Percentiles rank a stretch among this genome's conserved stretches.
These are phyloP conservation scores for Cephus rjabovi DNA, from an alignment of 2,888 invertebrate species.

Conservation along the genomic window DNA sequence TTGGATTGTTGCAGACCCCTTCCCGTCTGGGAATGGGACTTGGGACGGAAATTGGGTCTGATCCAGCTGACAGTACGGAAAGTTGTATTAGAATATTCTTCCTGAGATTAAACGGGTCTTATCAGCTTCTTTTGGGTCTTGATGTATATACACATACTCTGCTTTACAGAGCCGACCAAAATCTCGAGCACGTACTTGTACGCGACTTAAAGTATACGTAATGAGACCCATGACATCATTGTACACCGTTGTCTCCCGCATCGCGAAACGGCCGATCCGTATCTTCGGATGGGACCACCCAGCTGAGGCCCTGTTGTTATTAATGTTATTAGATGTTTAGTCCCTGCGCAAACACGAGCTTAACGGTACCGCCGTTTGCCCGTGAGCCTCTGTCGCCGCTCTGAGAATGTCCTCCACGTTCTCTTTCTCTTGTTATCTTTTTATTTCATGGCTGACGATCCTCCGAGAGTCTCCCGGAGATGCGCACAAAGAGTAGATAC, in stretches of 20 bases:
- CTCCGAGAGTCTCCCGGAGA: background rate
- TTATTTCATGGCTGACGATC: too few species aligned
- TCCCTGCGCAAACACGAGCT: slow-evolving; percentile 43
- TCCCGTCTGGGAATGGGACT: background rate
- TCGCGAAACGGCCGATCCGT: slow-evolving; percentile 29
- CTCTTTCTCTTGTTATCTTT: background rate
- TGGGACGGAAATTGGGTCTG: background rate
- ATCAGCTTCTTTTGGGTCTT: background rate
- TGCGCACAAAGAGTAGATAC: background rate
- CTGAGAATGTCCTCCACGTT: background rate
- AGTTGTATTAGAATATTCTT: background rate
- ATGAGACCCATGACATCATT: slow-evolving; percentile 1
- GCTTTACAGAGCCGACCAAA: background rate
- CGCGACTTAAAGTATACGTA: slow-evolving; percentile 1
- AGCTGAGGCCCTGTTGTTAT: slow-evolving; percentile 39
- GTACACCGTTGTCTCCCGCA: slow-evolving; percentile 5
- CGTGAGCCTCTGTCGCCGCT: background rate
- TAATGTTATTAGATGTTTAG: slow-evolving; percentile 53
- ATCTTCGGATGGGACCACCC: slow-evolving; percentile 32
- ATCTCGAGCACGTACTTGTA: background rate
- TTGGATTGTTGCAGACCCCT: background rate
- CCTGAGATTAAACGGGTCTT: background rate
- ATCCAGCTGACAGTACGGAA: background rate
- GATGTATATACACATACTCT: background rate
- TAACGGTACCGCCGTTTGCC: slow-evolving; percentile 43